phyloP scores from a whole-genome alignment of 2,113 vertebrate species.

The Ceratotherium simum region DNA sequence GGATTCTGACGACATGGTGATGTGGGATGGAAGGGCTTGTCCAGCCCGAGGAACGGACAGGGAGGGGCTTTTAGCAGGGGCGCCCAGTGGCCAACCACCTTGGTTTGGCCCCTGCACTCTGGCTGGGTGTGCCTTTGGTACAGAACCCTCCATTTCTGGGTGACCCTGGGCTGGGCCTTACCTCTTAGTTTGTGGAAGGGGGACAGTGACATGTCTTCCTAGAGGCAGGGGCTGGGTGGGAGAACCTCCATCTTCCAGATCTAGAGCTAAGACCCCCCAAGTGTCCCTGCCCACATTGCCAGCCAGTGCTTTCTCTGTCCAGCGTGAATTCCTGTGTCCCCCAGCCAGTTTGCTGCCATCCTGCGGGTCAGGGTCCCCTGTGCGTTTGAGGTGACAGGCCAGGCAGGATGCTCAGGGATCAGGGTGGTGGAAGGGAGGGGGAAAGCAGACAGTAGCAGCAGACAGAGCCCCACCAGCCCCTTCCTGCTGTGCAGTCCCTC shows the following conservation, averaged over 20 bases:
- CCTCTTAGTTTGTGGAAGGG: too few species aligned
- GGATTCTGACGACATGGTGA: accelerated
- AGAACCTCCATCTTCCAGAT: neutral
- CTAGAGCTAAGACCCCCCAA: neutral
- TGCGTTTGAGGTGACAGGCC: accelerated
- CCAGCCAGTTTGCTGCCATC: neutral
- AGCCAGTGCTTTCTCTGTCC: neutral
- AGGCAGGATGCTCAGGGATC: too few species aligned
- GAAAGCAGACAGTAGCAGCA: neutral
- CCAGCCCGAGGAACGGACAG: neutral
- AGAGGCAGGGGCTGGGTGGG: neutral
- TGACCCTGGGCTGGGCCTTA: neutral
- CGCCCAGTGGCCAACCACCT: neutral
- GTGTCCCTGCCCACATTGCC: neutral
- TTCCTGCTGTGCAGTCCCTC: neutral
- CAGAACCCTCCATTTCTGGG: neutral
- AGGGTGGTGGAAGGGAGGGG: neutral
- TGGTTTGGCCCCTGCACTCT: neutral
- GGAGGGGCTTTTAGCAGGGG: too few species aligned
- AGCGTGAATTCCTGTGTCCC: neutral
- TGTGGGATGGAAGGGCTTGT: too few species aligned
- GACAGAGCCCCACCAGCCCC: neutral
- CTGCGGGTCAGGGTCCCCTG: neutral
- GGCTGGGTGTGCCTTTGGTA: neutral
- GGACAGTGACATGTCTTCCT: neutral